A percentile compares a stretch with the other conserved stretches of the same genome.
Evolutionary conservation across 2,888 invertebrate genomes (phyloP).

Genomic region (Acanthosepion lycidas): DNA sequence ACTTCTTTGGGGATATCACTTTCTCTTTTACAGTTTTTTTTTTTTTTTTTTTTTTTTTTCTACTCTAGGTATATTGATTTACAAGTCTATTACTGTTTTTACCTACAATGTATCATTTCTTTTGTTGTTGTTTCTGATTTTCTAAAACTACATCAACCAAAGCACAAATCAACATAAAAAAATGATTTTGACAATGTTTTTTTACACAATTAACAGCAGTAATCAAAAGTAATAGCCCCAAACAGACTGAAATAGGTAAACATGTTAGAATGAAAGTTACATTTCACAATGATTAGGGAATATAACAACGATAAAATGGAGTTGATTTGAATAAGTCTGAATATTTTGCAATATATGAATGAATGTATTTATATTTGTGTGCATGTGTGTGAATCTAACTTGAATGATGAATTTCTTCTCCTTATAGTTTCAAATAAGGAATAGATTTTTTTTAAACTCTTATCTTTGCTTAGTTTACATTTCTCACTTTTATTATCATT

Average conservation of each 20-base stretch:
- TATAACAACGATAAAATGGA: neutral
- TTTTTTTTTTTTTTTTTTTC: neutral
- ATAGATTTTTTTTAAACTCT: neutral
- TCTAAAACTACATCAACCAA: neutral
- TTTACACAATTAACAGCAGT: neutral
- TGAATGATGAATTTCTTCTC: neutral
- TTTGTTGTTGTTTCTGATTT: constrained; percentile 1
- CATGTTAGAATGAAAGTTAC: neutral
- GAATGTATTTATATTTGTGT: neutral
- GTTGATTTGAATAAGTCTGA: neutral
- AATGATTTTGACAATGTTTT: neutral
- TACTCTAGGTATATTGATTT: neutral
- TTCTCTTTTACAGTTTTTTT: neutral
- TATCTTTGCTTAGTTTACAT: neutral
- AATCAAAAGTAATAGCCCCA: neutral
- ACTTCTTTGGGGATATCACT: neutral
- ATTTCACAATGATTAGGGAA: neutral
- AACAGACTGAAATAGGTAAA: neutral
- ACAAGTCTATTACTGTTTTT: neutral
- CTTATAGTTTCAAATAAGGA: neutral
- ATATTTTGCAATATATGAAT: neutral
- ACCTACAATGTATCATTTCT: neutral
- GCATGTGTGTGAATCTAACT: neutral
- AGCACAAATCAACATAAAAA: neutral
- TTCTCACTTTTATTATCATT: neutral